Conservation (phyloP, 2,888 invertebrate species). For the Cabera pusaria region DNA sequence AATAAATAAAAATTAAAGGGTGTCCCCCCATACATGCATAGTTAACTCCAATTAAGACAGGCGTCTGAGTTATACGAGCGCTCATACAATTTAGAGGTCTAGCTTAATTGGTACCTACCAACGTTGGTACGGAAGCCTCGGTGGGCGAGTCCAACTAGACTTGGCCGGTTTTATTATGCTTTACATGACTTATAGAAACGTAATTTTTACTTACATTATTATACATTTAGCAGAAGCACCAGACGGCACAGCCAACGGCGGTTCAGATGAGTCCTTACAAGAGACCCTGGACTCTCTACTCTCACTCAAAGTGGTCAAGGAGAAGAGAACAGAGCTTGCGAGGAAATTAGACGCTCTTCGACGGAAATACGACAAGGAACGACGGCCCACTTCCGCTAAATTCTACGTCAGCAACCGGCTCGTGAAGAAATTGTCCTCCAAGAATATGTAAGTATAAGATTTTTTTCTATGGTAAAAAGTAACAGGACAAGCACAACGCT, state of each 20-base stretch:
- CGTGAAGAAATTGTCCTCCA: conserved; percentile 48
- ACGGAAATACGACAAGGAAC: conserved; percentile 92
- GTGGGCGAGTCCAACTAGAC: no score
- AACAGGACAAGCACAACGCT: no score
- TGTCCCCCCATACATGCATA: no score
- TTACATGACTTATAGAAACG: no score
- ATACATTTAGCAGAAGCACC: conserved; percentile 42
- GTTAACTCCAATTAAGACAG: no score
- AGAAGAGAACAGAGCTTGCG: conserved; percentile 92
- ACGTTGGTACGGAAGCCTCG: no score
- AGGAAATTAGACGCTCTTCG: conserved; percentile 93
- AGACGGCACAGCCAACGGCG: conserved; percentile 53
- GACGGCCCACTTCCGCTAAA: conserved; percentile 86
- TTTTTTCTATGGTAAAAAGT: not conserved
- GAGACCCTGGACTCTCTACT: conserved; percentile 91
- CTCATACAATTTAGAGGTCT: no score
- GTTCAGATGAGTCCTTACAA: conserved; percentile 85
- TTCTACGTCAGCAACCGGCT: conserved; percentile 83
- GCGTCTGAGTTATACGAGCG: no score
- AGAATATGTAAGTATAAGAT: conserved; percentile 45
- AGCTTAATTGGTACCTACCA: no score
- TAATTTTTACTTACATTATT: no score
- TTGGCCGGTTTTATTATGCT: no score
- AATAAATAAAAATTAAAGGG: no score
- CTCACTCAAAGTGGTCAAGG: conserved; percentile 91